Evolutionary conservation across 1,140 invertebrate genomes (phyloP), one percentile per base, ranked within the genome.

Genomic region (Diorhabda carinulata): DNA sequence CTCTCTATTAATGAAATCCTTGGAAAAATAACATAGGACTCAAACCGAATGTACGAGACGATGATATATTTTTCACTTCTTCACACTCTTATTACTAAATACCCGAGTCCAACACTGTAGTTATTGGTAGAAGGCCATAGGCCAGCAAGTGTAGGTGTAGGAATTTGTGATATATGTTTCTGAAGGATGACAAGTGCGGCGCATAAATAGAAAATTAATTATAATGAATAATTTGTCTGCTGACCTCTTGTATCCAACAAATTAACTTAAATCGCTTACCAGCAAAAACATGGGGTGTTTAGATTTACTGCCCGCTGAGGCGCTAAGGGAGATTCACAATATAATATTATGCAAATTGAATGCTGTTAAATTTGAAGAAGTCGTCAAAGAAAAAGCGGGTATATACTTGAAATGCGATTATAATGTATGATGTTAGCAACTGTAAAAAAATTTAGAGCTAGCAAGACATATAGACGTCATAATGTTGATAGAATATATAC

Each of bases 111-210:
- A n/a, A 2, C 47, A 8, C 47, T 52, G 47, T 6, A n/a, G n/a
- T 52, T 52, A 52, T 52, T n/a, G 47, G 3, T 52, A n/a, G n/a
- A 43, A 62, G 61, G 61, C 43, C 61, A 62, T 5, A 43, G 61
- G 61, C 43, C 43, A 52, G 47, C 47, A 41, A 62, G 61, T 44
- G 61, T 62, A 62, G 61, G 61, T 62, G 61, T 41, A 62, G 61
- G 43, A 43, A 62, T 62, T 62, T 62, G 43, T 62, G 61, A 62
- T 62, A 62, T 62, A 62, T 62, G 61, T 62, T 62, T 43, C 61
- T 62, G 61, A 44, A 62, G 44, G 61, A 62, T 62, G 61, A 62
- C 61, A 62, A 62, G 61, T 62, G 41, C 43, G 43, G 61, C 42
- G 43, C 42, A 62, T 10, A 43, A 62, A 62, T 62, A 43, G 61